Base-by-base conservation (phyloP, 1,140 invertebrate species). In the Lithobius niger region DNA sequence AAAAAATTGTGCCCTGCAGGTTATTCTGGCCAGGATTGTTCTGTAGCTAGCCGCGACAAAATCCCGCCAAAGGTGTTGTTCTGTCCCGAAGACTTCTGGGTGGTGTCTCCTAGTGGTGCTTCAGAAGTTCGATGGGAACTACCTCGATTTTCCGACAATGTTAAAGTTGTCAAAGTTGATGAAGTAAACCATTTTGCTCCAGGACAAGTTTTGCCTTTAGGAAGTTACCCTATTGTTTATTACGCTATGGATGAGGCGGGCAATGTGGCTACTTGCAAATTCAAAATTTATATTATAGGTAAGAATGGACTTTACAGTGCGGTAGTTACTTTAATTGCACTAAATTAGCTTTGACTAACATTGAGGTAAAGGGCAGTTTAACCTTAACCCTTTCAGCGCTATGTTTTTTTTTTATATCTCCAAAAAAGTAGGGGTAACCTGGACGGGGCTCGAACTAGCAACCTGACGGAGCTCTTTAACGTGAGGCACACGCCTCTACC, bases 101-200 rank as follows among this genome's bases (percentile, higher is more conserved):
- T 96, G 0, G 88, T 93, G 59, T 88, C 89, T 1, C 84, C 84
- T 62, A 91, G 94, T 62, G 89, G 88, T 55, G 90, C 90, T 0
- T 84, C 89, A 0, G 79, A 89, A 55, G 90, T 97, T 0, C 82
- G 77, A n/a, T 97, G 92, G 93, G 87, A 93, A 66, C 88, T 93
- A 60, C 93, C 93, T 0, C 79, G 82, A 58, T 96, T 96, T 66
- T 83, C 79, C 55, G 89, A 94, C 63, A 92, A 93, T 65, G 81
- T 91, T 27, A 84, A 81, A 1, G 78, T 91, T 21, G 77, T 78
- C 0, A 82, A 81, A 64, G 78, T 91, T 22, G 79, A 85, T 57
- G 88, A 95, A 64, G 86, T 84, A 63, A 88, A 83, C 64, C 88
- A 88, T 45, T 85, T 94, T 61, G 77, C 81, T 60, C 85, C 90